A percentile compares a stretch with the other conserved stretches of the same genome.
phyloP scores from a whole-genome alignment of 2,888 invertebrate genomes.

The Corbicula japonica region DNA sequence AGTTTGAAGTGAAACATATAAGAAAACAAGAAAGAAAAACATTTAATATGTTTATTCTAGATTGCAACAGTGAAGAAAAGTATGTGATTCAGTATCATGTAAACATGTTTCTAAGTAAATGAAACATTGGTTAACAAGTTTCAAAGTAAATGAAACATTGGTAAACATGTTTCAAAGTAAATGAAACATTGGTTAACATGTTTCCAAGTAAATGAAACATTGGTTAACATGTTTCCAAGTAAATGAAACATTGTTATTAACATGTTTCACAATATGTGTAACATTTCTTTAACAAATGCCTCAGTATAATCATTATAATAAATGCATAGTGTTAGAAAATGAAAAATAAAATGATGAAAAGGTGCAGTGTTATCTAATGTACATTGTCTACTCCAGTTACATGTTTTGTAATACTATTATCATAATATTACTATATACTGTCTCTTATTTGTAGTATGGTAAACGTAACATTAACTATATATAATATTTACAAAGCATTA shows the following conservation, averaged over 20 bases:
- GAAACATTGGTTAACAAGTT: constrained; percentile 22
- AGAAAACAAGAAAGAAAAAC: constrained; percentile 23
- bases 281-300: constrained; percentile 38
- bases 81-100: constrained; percentile 38
- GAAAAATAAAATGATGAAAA: constrained; percentile 24
- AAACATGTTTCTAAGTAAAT: constrained; percentile 41
- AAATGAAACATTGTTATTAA: constrained; percentile 6
- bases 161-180: constrained; percentile 1
- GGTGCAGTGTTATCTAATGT: no score
- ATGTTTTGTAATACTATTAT: constrained; percentile 24
- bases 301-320: constrained; percentile 34
- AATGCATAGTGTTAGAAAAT: constrained; percentile 47
- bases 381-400: constrained; percentile 1
- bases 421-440: no score
- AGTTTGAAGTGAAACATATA: no score
- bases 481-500: no score
- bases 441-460: no score
- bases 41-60: constrained; percentile 57
- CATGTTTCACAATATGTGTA: background rate
- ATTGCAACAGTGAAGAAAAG: constrained; percentile 55
- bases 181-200: constrained; percentile 34
- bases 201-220: constrained; percentile 41
- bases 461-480: no score
- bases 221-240: background rate
- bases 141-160: constrained; percentile 1